Evolutionary conservation across 30 jellyfish, hydroid and myxozoan species (phyloP).

Genomic region (Catostylus mosaicus): DNA sequence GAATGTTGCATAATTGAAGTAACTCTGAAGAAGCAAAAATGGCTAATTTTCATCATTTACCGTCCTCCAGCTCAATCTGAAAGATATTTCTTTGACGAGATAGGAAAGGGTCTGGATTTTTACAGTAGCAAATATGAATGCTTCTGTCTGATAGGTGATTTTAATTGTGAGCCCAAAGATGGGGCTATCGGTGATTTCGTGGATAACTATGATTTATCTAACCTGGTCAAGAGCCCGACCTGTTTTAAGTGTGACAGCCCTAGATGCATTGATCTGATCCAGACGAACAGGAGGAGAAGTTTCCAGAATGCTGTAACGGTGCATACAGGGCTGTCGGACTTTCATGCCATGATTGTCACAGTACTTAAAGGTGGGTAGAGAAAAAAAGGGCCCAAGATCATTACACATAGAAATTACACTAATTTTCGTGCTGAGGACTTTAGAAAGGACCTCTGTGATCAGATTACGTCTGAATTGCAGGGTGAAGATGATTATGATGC

Average conservation of each 20-base stretch:
- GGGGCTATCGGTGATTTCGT: conserved; percentile 26
- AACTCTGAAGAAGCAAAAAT: conserved; percentile 28
- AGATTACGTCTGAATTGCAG: no score
- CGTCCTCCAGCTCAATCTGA: conserved; percentile 51
- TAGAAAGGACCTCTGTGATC: background rate
- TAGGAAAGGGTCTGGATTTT: conserved; percentile 25
- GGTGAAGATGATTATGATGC: conserved; percentile 8
- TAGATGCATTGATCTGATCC: conserved; percentile 54
- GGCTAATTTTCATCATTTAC: conserved; percentile 15
- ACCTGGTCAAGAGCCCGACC: conserved; percentile 61
- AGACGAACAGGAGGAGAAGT: conserved; percentile 43
- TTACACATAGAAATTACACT: background rate
- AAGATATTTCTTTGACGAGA: conserved; percentile 35
- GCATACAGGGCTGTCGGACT: conserved; percentile 25
- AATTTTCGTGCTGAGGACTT: conserved; percentile 8
- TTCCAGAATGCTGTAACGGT: conserved; percentile 29
- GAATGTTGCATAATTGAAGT: conserved; percentile 37
- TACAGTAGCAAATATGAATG: conserved; percentile 30
- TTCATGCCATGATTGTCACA: conserved; percentile 3
- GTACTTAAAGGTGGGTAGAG: conserved; percentile 11
- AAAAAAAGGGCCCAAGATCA: conserved; percentile 9
- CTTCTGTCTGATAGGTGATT: conserved; percentile 21
- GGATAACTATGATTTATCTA: conserved; percentile 5
- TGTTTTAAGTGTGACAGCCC: conserved; percentile 63
- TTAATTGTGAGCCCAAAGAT: conserved; percentile 29